Evolutionary conservation across 2,888 invertebrate genomes (phyloP).

Genomic region (Piscicola geometra): DNA sequence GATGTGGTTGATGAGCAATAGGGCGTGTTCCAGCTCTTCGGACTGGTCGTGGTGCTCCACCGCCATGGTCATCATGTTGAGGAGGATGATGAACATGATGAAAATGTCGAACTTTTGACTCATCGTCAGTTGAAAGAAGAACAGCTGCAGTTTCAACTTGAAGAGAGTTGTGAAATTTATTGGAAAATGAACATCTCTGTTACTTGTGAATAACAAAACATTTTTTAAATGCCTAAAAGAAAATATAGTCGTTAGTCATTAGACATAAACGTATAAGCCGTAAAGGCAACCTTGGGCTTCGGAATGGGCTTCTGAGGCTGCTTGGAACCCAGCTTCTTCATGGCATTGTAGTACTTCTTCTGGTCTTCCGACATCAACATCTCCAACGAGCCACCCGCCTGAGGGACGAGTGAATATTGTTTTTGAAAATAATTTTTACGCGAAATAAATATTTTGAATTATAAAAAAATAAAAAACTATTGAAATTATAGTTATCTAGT

Average conservation of each 20-base stretch:
- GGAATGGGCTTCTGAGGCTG: constrained; percentile 97
- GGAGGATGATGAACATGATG: constrained; percentile 96
- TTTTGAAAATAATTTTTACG: no score
- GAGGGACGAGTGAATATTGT: constrained; percentile 25
- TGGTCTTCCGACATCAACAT: constrained; percentile 84
- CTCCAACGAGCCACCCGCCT: constrained; percentile 89
- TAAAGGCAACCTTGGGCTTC: constrained; percentile 85
- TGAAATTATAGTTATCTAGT: no score
- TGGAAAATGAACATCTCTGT: not conserved
- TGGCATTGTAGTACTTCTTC: constrained; percentile 84
- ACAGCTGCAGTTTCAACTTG: constrained; percentile 91
- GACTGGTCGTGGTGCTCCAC: constrained; percentile 91
- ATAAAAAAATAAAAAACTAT: no score
- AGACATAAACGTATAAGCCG: no score
- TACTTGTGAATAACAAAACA: not conserved
- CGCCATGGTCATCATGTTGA: constrained; percentile 98
- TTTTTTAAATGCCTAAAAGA: not conserved
- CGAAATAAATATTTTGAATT: no score
- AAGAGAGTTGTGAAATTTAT: not conserved
- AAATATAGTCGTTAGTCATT: not conserved
- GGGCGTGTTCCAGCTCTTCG: constrained; percentile 60
- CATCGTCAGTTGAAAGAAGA: constrained; percentile 93
- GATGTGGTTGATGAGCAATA: constrained; percentile 90
- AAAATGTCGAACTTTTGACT: constrained; percentile 99
- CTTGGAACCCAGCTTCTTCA: constrained; percentile 99